phyloP scores from a whole-genome alignment of 2,113 vertebrate genomes.

The Trichomycterus rosablanca region DNA sequence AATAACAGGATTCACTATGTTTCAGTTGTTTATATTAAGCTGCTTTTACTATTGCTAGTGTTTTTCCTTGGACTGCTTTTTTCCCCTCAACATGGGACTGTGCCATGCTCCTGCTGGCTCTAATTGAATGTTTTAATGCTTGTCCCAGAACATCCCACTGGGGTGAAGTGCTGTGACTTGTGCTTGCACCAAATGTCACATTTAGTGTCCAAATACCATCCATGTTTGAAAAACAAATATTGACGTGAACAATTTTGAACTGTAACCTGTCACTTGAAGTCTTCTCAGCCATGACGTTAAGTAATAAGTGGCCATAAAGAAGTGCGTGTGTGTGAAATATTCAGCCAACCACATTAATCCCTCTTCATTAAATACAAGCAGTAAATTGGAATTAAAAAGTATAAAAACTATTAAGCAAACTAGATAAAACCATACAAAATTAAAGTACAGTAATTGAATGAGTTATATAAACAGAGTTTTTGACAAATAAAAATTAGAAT shows the following conservation, averaged over 20 bases:
- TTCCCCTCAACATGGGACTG: not conserved
- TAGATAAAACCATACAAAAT: too few relatives aligned
- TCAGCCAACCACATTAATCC: not conserved
- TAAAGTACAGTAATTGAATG: too few relatives aligned
- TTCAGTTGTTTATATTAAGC: too few relatives aligned
- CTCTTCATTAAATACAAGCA: not conserved
- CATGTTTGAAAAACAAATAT: constrained; percentile 21
- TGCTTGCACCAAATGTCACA: not conserved
- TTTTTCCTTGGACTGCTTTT: not conserved
- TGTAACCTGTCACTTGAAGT: not conserved
- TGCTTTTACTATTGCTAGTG: constrained; percentile 1
- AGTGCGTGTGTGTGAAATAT: constrained; percentile 9
- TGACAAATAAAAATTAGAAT: too few relatives aligned
- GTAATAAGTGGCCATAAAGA: constrained; percentile 3
- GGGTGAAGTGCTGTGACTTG: not conserved
- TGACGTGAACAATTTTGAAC: not conserved
- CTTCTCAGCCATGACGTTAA: not conserved
- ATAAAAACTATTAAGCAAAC: too few relatives aligned
- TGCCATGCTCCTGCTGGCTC: constrained; percentile 3
- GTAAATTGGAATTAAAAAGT: too few relatives aligned
- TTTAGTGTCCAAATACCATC: constrained; percentile 17
- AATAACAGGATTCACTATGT: too few relatives aligned
- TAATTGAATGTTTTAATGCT: constrained; percentile 21
- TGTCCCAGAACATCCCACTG: not conserved
- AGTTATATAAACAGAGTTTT: too few relatives aligned